Evolutionary conservation across 2,797 vertebrate genomes (phyloP).

Genomic region (Philypnodon macrostomus): DNA sequence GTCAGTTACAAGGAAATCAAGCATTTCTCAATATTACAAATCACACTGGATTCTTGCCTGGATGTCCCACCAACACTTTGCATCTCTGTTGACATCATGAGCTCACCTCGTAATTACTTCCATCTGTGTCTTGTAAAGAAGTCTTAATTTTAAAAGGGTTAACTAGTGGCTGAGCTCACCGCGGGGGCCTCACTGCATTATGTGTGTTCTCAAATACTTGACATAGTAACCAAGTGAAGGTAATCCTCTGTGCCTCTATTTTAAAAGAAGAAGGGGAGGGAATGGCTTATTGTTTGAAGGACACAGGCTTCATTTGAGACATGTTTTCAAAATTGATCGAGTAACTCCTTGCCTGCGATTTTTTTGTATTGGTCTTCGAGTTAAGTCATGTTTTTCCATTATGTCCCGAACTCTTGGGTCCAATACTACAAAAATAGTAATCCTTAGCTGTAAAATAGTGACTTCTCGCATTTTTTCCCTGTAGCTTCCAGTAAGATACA

Average conservation of each 20-base stretch:
- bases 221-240: conserved; percentile 28
- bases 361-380: too few relatives aligned
- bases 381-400: too few relatives aligned
- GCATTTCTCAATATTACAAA: conserved; percentile 7
- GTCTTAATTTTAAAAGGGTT: conserved; percentile 29
- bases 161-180: conserved; percentile 18
- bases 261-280: conserved; percentile 17
- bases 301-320: background rate
- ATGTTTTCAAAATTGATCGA: too few relatives aligned
- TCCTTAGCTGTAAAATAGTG: conserved; percentile 19
- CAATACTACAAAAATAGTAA: too few relatives aligned
- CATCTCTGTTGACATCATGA: conserved; percentile 9
- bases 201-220: conserved; percentile 27
- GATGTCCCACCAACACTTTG: conserved; percentile 17
- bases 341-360: too few relatives aligned
- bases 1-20: background rate
- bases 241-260: conserved; percentile 36
- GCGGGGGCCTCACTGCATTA: conserved; percentile 10
- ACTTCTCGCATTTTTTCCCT: conserved; percentile 22
- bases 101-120: conserved; percentile 42
- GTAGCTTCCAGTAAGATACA: conserved; percentile 26
- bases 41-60: conserved; percentile 19
- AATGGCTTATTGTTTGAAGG: conserved; percentile 9
- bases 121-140: conserved; percentile 25
- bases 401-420: too few relatives aligned